Base-by-base conservation (phyloP, 2,113 vertebrate species). In the Corydoras sp. region DNA sequence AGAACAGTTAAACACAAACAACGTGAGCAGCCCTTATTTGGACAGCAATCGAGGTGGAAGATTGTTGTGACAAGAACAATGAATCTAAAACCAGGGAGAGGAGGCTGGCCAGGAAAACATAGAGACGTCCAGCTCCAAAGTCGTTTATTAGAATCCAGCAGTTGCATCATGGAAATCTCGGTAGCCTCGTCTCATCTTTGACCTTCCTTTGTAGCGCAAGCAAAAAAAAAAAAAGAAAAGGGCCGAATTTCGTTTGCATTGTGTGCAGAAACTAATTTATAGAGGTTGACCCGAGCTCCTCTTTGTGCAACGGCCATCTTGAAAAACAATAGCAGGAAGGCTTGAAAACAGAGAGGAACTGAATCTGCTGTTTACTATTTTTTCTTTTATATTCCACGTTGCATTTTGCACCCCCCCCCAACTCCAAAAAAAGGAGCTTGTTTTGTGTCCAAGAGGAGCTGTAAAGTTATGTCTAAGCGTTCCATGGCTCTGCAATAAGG, bases 311-410 rank as follows among this genome's bases (percentile, higher is more conserved):
- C 81, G 88, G 91, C 81, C 91, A 86, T 85, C 86, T 89, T 90
- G 84, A 82, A 90, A 86, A 92, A 98, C 95, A 99, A 99, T 96
- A 85, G 88, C 94, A 97, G 94, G 95, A 99, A 98, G 93, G 91
- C 89, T 86, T 89, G 84, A 93, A 91, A 92, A 81, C 86, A 82
- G 85, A 91, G 88, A 88, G 92, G 91, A 92, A 91, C 91, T 89
- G 85, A 89, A 90, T 89, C 86, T 82, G 86, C 83, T 92, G 88
- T 92, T 92, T 92, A 93, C 90, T 90, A 87, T 91, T 91, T 80
- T 72, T 64, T 64, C 78, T 70, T 76, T 81, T 81, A 77, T 90
- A 89, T 87, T 93, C 87, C 86, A 90, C 91, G 87, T 91, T 91
- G 89, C 88, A 91, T 88, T 87, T 90, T 91, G 85, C 89, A 90